Evolutionary conservation across 1,140 invertebrate species (phyloP).

Genomic region (Tribolium castaneum): DNA sequence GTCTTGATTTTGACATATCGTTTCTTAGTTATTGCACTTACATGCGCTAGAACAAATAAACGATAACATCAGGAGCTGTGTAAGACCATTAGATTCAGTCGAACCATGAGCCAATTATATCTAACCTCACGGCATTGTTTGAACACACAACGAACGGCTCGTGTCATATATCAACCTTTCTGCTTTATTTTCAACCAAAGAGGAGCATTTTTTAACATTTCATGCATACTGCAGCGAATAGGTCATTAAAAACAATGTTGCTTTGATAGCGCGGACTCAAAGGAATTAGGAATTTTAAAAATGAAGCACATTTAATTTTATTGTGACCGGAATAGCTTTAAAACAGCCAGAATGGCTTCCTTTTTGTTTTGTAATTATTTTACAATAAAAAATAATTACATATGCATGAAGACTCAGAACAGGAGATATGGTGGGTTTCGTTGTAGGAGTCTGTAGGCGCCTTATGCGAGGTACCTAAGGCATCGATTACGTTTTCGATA

Average conservation of each 20-base stretch:
- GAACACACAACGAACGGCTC: not conserved
- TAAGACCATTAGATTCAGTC: slow-evolving; percentile 12
- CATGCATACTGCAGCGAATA: not conserved
- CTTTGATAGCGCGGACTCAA: not conserved
- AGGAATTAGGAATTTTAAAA: not conserved
- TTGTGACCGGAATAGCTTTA: not conserved
- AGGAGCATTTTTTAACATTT: not conserved
- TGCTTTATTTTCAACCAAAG: not conserved
- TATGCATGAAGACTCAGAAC: slow-evolving; percentile 1
- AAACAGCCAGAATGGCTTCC: not conserved
- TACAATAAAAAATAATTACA: not conserved
- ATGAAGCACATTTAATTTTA: not conserved
- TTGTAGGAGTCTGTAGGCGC: slow-evolving; percentile 12
- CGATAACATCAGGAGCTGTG: slow-evolving; percentile 1
- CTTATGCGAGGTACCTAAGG: not conserved
- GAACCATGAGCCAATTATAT: slow-evolving; percentile 18
- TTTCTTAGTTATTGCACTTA: slow-evolving; percentile 15
- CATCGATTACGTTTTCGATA: not conserved
- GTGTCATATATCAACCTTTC: not conserved
- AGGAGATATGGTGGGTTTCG: not conserved
- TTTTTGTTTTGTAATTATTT: not conserved
- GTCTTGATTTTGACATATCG: slow-evolving; percentile 9
- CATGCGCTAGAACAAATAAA: slow-evolving; percentile 23
- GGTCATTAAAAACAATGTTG: not conserved
- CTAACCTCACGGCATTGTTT: not conserved